Conservation (phyloP, 2,113 vertebrate genomes). For the Noturus placidus region DNA sequence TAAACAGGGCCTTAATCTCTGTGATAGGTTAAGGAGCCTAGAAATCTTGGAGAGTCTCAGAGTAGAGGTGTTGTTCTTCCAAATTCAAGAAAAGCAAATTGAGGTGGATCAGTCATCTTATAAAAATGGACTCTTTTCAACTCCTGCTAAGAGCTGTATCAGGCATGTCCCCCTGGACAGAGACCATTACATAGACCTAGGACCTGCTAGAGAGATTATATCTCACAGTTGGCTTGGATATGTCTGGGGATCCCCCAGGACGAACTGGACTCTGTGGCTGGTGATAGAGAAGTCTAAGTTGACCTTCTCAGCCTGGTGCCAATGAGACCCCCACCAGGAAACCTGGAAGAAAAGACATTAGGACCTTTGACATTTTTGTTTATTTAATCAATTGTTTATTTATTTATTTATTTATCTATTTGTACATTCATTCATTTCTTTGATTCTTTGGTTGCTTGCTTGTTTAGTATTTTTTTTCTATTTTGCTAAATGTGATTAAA, state of each 20-base stretch:
- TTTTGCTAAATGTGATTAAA: not conserved
- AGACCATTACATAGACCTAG: not conserved
- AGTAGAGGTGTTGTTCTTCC: not conserved
- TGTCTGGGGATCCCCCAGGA: not conserved
- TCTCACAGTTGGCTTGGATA: not conserved
- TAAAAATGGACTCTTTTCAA: not conserved
- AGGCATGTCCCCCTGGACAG: not conserved
- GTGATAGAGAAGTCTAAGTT: not conserved
- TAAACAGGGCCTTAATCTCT: not conserved
- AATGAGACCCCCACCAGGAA: not conserved
- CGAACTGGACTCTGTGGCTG: not conserved
- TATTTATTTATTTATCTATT: no score
- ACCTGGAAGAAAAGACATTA: not conserved
- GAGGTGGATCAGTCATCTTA: not conserved
- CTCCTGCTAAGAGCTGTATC: not conserved
- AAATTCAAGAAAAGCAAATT: not conserved
- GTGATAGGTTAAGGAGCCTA: not conserved
- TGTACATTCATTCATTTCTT: no score
- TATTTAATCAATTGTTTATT: not conserved
- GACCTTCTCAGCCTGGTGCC: not conserved
- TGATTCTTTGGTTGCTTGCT: not conserved
- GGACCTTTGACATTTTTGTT: no score
- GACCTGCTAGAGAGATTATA: not conserved
- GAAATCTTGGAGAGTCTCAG: not conserved
- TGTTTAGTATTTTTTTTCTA: not conserved